These are phyloP conservation scores for Keiferia lycopersicella DNA, from an alignment of 2,888 invertebrate species.

Conservation along the genomic window DNA sequence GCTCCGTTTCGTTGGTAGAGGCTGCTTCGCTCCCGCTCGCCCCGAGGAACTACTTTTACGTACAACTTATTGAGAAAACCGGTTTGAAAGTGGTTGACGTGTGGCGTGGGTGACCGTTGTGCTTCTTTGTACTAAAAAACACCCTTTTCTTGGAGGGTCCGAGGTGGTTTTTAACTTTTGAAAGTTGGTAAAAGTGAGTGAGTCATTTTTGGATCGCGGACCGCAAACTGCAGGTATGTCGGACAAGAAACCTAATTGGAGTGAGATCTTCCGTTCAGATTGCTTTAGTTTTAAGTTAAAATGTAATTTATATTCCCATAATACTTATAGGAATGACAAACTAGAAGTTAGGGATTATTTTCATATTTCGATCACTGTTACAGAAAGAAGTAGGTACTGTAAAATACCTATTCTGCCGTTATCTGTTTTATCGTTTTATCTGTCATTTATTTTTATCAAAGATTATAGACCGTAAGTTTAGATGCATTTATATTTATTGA, in stretches of 20 bases:
- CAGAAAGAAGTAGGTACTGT: background rate
- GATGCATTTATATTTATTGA: background rate
- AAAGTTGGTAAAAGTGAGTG: conserved; percentile 23
- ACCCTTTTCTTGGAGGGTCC: conserved; percentile 19
- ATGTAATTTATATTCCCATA: background rate
- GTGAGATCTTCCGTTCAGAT: background rate
- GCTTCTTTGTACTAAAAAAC: conserved; percentile 24
- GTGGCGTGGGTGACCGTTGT: conserved; percentile 26
- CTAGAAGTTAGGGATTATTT: too few relatives aligned
- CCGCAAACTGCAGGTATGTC: conserved; percentile 16
- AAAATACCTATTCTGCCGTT: background rate
- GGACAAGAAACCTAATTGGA: background rate
- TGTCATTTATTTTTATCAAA: too few relatives aligned
- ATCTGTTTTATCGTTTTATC: conserved; percentile 1
- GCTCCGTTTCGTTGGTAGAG: background rate
- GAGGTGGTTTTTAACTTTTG: conserved; percentile 20
- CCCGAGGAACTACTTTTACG: conserved; percentile 24
- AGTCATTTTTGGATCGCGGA: conserved; percentile 20
- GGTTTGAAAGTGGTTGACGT: conserved; percentile 27
- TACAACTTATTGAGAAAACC: conserved; percentile 18
- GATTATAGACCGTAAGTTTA: too few relatives aligned
- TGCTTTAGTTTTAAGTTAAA: background rate
- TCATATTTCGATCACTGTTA: background rate
- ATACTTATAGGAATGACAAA: too few relatives aligned
- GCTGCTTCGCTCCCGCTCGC: background rate